phyloP scores from a whole-genome alignment of 2,888 invertebrate genomes.

The Macropis europaea region DNA sequence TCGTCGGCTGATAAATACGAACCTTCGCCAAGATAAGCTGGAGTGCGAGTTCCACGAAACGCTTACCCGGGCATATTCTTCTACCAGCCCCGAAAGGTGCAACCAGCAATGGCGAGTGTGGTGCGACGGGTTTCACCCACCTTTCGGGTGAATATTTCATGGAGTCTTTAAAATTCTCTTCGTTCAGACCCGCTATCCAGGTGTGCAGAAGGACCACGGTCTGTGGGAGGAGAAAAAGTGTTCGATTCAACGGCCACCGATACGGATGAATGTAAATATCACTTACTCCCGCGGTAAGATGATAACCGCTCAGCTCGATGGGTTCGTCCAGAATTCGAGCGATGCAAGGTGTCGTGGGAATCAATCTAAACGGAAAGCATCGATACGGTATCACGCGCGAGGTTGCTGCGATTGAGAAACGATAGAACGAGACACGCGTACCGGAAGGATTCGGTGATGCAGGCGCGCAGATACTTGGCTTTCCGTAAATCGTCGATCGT shows the following conservation, averaged over 20 bases:
- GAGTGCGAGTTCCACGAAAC: constrained; percentile 90
- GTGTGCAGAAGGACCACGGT: constrained; percentile 91
- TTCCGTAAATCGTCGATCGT: constrained; percentile 83
- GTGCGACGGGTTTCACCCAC: constrained; percentile 83
- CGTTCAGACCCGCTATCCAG: constrained; percentile 89
- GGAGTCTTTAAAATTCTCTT: constrained; percentile 88
- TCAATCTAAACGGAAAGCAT: constrained; percentile 76
- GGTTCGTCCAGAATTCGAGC: constrained; percentile 89
- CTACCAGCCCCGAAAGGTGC: constrained; percentile 91
- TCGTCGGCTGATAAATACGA: constrained; percentile 26
- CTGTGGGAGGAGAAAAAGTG: constrained; percentile 79
- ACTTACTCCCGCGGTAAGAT: constrained; percentile 87
- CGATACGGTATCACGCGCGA: not conserved
- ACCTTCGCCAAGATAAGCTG: constrained; percentile 89
- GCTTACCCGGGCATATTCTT: constrained; percentile 91
- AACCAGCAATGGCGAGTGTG: constrained; percentile 84
- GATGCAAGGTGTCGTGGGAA: constrained; percentile 90
- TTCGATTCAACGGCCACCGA: not conserved
- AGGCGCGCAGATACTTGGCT: constrained; percentile 89
- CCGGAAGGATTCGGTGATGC: constrained; percentile 88
- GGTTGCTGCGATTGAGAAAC: not conserved
- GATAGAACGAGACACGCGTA: constrained; percentile 37
- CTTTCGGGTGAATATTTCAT: constrained; percentile 88
- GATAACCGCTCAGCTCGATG: constrained; percentile 86
- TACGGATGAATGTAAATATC: not conserved